Conservation (phyloP, 1,140 invertebrate species). For the Dendroctonus ponderosae region DNA sequence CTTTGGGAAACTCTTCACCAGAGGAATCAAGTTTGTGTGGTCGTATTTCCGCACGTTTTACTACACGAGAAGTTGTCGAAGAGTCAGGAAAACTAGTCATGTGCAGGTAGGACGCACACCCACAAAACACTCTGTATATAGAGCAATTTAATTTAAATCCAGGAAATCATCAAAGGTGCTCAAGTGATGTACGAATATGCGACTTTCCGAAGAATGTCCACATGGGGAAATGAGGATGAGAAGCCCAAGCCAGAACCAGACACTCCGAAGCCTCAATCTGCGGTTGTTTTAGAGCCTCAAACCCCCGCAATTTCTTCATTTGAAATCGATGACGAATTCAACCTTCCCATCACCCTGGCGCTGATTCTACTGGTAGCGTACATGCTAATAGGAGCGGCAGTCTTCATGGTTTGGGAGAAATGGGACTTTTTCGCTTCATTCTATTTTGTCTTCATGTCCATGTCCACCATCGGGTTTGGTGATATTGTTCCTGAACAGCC, state of each 20-base stretch:
- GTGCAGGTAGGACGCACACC: constrained; percentile 61
- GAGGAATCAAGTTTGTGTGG: constrained; percentile 90
- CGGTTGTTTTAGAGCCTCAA: constrained; percentile 50
- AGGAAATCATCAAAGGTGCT: constrained; percentile 70
- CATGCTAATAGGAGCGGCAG: constrained; percentile 77
- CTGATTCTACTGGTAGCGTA: constrained; percentile 78
- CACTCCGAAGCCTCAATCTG: constrained; percentile 30
- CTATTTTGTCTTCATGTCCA: constrained; percentile 92
- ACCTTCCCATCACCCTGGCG: constrained; percentile 83
- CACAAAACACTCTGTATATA: neutral
- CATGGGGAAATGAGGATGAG: constrained; percentile 40
- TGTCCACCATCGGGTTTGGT: constrained; percentile 91
- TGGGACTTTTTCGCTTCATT: constrained; percentile 88
- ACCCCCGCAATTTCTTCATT: constrained; percentile 68
- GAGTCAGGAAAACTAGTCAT: constrained; percentile 69
- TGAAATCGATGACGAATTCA: constrained; percentile 88
- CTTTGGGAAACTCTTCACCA: constrained; percentile 87
- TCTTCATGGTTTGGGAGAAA: constrained; percentile 74
- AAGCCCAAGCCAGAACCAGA: constrained; percentile 5
- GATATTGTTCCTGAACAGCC: constrained; percentile 86
- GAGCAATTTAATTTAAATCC: neutral
- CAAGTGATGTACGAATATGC: constrained; percentile 76
- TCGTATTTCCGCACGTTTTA: constrained; percentile 82
- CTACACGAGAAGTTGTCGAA: constrained; percentile 77
- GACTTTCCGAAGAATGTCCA: constrained; percentile 67